Evolutionary conservation across 2,113 vertebrate genomes (phyloP).

Genomic region (Aplodontia rufa): DNA sequence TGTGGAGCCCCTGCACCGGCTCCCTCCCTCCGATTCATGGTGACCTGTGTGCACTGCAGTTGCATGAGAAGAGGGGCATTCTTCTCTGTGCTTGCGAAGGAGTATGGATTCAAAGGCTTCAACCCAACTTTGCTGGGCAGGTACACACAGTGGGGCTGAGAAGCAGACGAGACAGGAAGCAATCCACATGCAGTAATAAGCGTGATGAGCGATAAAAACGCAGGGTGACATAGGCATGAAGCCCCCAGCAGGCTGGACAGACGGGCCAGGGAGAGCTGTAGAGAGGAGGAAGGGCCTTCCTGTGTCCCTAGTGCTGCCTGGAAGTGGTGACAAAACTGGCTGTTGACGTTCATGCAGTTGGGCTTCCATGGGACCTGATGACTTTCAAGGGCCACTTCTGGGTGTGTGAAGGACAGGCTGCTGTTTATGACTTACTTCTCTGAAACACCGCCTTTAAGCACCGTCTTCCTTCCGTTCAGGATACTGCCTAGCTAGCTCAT

Average conservation of each 20-base stretch:
- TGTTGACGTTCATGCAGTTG: not conserved
- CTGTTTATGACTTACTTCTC: not conserved
- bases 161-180: not conserved
- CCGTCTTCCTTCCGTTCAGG: not conserved
- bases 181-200: fast-evolving
- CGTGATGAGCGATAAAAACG: fast-evolving
- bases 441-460: not conserved
- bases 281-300: fast-evolving
- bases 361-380: not conserved
- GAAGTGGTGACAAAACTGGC: fast-evolving
- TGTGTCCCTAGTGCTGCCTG: not conserved
- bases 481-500: not conserved
- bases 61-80: not conserved
- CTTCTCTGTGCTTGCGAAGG: not conserved
- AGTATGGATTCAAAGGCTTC: not conserved
- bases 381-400: not conserved
- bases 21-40: not conserved
- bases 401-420: not conserved
- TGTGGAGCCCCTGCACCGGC: fast-evolving
- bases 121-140: not conserved
- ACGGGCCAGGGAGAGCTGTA: no score
- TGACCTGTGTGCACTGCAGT: no score
- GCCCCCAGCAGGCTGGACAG: fast-evolving
- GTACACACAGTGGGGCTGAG: not conserved
- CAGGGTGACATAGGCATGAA: no score